Percentiles rank a stretch among this genome's conserved stretches.
These are phyloP conservation scores for Diglossa cyanea DNA, from an alignment of 2,797 vertebrate genomes.

Conservation along the genomic window DNA sequence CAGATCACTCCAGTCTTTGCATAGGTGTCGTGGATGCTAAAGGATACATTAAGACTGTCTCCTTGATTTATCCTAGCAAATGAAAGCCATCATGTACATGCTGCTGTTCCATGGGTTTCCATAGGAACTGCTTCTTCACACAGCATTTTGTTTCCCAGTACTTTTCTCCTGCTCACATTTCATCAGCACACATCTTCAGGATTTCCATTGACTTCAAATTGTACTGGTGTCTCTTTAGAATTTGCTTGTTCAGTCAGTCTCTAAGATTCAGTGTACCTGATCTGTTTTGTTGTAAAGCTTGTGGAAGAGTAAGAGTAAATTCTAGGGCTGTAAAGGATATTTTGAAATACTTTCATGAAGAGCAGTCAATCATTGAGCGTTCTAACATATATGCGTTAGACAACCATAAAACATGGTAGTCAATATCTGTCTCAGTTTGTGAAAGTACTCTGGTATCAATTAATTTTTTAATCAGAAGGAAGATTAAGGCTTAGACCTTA, in stretches of 20 bases:
- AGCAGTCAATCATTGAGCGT: not conserved
- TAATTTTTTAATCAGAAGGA: not conserved
- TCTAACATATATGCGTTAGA: not conserved
- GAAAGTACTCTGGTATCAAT: not conserved
- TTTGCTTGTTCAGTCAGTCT: not conserved
- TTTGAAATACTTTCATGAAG: not conserved
- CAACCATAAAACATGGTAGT: not conserved
- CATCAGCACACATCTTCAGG: not conserved
- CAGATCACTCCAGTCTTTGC: not conserved
- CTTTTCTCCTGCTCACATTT: not conserved
- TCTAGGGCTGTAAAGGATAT: not conserved
- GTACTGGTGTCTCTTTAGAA: not conserved
- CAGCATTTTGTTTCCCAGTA: not conserved
- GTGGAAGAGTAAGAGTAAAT: not conserved
- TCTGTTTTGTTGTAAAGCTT: not conserved
- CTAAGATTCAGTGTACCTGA: not conserved
- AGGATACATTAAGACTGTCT: not conserved
- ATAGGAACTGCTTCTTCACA: slow-evolving; percentile 31
- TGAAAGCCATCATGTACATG: not conserved
- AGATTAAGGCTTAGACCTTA: not conserved
- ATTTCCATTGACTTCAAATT: not conserved
- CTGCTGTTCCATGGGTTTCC: slow-evolving; percentile 1
- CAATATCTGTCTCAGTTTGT: not conserved
- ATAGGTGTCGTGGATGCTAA: not conserved
- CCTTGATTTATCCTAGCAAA: not conserved